Evolutionary conservation across 2,888 invertebrate genomes (phyloP), one percentile per base, ranked within the genome.

Genomic region (Byasa hedistus): DNA sequence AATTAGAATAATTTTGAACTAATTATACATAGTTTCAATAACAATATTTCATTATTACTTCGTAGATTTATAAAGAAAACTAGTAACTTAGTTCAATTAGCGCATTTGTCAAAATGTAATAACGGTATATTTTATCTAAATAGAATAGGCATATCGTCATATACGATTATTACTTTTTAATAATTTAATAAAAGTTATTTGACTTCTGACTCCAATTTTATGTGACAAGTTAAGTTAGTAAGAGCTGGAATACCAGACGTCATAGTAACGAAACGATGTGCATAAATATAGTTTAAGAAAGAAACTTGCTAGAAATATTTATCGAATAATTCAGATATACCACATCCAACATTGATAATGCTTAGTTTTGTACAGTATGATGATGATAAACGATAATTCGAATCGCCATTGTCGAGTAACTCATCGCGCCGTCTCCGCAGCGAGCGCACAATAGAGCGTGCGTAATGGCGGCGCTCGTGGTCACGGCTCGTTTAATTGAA

Each of bases 331-430:
- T 10, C 0, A 1, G 32, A 44, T 19, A 19, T 69, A 59, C 68
- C 70, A 61, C 27, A 68, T 72, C 70, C 67, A 57, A 58, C 54
- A 39, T 22, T 10, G 44, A 57, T 51, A 21, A 27, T 1, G 24
- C 36, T 32, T 64, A 51, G 2, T 17, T 19, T 51, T 57, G 24
- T 32, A 23, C 8, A 19, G 15, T 39, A 48, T 57, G 57, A 57
- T 66, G 61, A 84, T 84, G 78, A 85, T 83, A 81, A 81, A 83
- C 76, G 75, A 76, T 72, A 76, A 79, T 78, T 76, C 76, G 77
- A 72, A 71, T 70, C 75, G 74, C 71, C 71, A 73, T 71, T 72
- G 72, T 72, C 73, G 73, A 75, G 69, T 68, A 71, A 72, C 68
- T 72, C 71, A 70, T 73, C 71, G 70, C 65, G 57, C 65, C 67